phyloP scores from a whole-genome alignment of 2,113 vertebrate species.

The Asarcornis scutulata region DNA sequence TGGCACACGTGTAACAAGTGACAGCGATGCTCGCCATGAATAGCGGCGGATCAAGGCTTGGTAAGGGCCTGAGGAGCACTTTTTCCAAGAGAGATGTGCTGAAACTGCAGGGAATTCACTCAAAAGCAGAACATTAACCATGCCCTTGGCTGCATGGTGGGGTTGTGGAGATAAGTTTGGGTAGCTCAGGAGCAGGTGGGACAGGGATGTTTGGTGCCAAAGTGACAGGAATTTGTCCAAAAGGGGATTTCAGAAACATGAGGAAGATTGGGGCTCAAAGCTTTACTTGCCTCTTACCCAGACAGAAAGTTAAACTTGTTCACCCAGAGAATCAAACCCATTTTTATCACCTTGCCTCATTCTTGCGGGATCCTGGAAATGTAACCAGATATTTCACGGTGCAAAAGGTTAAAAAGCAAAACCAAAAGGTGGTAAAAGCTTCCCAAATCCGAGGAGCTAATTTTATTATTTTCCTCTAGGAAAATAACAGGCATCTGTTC shows the following conservation, averaged over 20 bases:
- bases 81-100: not conserved
- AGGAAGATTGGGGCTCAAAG: not conserved
- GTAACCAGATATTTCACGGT: not conserved
- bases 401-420: not conserved
- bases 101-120: not conserved
- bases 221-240: not conserved
- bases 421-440: not conserved
- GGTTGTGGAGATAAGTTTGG: not conserved
- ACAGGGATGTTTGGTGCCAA: not conserved
- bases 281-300: not conserved
- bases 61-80: not conserved
- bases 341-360: not conserved
- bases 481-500: not conserved
- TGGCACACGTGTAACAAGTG: not conserved
- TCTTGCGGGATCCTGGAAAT: not conserved
- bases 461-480: not conserved
- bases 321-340: not conserved
- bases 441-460: not conserved
- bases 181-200: accelerated
- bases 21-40: accelerated
- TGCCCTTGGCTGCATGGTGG: not conserved
- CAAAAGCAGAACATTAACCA: not conserved
- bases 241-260: not conserved
- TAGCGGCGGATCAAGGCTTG: not conserved
- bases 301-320: not conserved